phyloP scores from a whole-genome alignment of 1,140 invertebrate genomes.

The Calliopsis andreniformis region DNA sequence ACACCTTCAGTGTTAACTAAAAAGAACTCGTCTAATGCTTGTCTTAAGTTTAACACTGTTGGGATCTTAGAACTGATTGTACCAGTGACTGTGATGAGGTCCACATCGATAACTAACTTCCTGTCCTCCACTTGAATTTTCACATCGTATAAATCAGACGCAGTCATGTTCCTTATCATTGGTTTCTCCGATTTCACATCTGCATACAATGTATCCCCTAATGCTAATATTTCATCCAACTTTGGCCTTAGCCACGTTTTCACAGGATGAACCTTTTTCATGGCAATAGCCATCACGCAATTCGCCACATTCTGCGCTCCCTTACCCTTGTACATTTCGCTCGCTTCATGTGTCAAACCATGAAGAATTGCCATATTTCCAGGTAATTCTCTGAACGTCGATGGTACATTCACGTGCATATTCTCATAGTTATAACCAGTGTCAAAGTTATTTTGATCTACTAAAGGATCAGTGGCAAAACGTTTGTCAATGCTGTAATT shows the following conservation, averaged over 20 bases:
- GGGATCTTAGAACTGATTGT: slow-evolving; percentile 71
- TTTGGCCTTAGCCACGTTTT: slow-evolving; percentile 71
- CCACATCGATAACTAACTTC: slow-evolving; percentile 67
- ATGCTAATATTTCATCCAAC: slow-evolving; percentile 70
- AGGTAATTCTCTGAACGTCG: slow-evolving; percentile 65
- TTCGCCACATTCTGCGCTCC: slow-evolving; percentile 71
- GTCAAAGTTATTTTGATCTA: slow-evolving; percentile 63
- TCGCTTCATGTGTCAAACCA: slow-evolving; percentile 71
- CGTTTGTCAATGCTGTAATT: slow-evolving; percentile 68
- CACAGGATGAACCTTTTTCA: slow-evolving; percentile 69
- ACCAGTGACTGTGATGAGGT: slow-evolving; percentile 71
- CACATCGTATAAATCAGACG: slow-evolving; percentile 66
- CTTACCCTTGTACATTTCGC: slow-evolving; percentile 70
- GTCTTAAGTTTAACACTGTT: slow-evolving; percentile 65
- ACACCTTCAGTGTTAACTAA: slow-evolving; percentile 68
- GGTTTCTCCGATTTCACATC: slow-evolving; percentile 66
- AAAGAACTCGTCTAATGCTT: slow-evolving; percentile 74
- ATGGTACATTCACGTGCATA: slow-evolving; percentile 71
- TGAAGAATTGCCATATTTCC: slow-evolving; percentile 67
- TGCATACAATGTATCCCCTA: slow-evolving; percentile 67
- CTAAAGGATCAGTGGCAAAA: slow-evolving; percentile 64
- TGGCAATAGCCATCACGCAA: slow-evolving; percentile 70
- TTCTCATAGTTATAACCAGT: slow-evolving; percentile 71
- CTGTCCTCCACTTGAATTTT: slow-evolving; percentile 62
- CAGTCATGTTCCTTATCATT: slow-evolving; percentile 65